Evolutionary conservation across 2,888 invertebrate genomes (phyloP), one percentile per base, ranked within the genome.

Genomic region (Phorcus lineatus): DNA sequence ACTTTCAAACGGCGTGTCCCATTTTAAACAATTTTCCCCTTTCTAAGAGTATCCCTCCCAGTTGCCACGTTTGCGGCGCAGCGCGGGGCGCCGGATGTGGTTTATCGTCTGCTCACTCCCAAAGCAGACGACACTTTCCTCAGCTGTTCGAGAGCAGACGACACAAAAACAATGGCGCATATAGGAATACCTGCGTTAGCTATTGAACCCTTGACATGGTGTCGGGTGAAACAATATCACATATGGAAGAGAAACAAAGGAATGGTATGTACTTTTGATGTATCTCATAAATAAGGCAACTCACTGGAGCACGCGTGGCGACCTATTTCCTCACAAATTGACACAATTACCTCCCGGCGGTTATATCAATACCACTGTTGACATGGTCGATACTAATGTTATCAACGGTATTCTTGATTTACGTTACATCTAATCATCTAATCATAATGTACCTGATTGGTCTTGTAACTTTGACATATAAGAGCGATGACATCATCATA

Each of bases 181-280:
- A 66, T 78, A 11, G 78, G 78, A 22, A 78, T 78, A 47, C 78
- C 78, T 1, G 19, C 66, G 47, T 31, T 78, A 9, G 62, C 78
- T n/a, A n/a, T 78, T 62, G 78, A 78, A 9, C 78, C 70, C 17
- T 17, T 70, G n/a, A 31, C 70, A 28, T 70, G 36, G 31, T 70
- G 70, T 47, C 36, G 47, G 7, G 36, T 70, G 31, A 70, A 70
- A 62, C 62, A 62, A 28, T 62, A 62, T 62, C 28, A 62, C 17
- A 24, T 62, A 62, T 62, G 62, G 62, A 62, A 62, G 9, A 62
- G 17, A 28, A 28, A 17, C 24, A 62, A 62, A 2, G 28, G 11
- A 62, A 24, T 16, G 62, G 62, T 62, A 62, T 62, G 62, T 62
- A 28, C 13, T n/a, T 22, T 24, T 62, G 24, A 28, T 47, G 24